Percentiles rank a stretch among this genome's conserved stretches.
Conservation (phyloP, 2,113 vertebrate species). For the Stictonetta naevosa region DNA sequence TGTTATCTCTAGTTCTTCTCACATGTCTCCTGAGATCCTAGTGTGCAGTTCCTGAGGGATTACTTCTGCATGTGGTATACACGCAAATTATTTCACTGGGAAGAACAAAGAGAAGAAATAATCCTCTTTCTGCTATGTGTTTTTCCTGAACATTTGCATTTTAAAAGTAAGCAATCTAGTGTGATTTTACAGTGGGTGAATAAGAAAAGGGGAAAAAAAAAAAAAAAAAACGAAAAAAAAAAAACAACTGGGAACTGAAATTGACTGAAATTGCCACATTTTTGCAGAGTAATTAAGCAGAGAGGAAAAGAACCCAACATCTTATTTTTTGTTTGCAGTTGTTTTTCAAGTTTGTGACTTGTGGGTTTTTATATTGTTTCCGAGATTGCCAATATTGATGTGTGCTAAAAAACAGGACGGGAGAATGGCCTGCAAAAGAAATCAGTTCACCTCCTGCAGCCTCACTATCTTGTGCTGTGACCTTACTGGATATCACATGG, state of each 20-base stretch:
- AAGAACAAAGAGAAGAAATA: neutral
- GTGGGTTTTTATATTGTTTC: slow-evolving; percentile 12
- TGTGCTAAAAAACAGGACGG: neutral
- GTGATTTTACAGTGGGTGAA: slow-evolving; percentile 20
- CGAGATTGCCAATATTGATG: neutral
- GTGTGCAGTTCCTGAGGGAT: slow-evolving; percentile 37
- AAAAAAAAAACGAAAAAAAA: neutral
- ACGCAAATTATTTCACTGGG: neutral
- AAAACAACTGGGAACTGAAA: slow-evolving; percentile 21
- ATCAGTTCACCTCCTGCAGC: neutral
- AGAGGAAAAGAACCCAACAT: neutral
- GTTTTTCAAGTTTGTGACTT: neutral
- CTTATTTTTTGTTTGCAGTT: slow-evolving; percentile 6
- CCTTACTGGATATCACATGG: neutral
- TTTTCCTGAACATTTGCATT: slow-evolving; percentile 43
- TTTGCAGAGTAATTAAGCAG: neutral
- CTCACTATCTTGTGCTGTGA: neutral
- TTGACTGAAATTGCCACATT: slow-evolving; percentile 44
- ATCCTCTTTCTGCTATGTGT: neutral
- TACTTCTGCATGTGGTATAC: slow-evolving; percentile 41
- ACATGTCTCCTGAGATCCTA: neutral
- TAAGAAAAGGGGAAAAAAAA: neutral
- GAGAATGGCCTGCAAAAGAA: neutral
- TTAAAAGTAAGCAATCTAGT: slow-evolving; percentile 55
- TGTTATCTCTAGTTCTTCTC: slow-evolving; percentile 12